Conservation (phyloP, 2,888 invertebrate species). For the Andrena bicolor region DNA sequence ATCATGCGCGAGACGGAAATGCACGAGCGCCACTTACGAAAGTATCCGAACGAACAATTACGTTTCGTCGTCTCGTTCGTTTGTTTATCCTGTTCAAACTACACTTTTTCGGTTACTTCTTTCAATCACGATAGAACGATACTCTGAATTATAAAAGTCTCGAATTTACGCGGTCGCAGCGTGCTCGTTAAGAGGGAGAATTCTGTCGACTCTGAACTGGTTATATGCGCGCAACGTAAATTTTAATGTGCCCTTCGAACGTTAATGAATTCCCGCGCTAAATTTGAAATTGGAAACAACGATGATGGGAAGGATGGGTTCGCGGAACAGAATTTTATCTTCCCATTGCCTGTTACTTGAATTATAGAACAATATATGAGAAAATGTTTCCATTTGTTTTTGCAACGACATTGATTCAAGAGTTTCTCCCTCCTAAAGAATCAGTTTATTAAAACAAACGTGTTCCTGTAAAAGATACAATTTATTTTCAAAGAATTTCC, state of each 20-base stretch:
- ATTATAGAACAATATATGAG: conserved; percentile 11
- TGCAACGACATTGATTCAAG: too few relatives aligned
- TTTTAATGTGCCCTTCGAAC: too few relatives aligned
- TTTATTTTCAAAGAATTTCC: conserved; percentile 38
- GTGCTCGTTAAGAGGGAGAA: too few relatives aligned
- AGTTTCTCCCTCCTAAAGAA: background rate
- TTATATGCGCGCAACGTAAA: too few relatives aligned
- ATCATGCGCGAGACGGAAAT: conserved; percentile 48
- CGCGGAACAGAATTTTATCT: conserved; percentile 45
- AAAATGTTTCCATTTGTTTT: conserved; percentile 24
- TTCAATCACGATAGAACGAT: background rate
- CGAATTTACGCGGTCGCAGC: too few relatives aligned
- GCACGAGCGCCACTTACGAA: conserved; percentile 28
- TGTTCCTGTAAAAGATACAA: conserved; percentile 28
- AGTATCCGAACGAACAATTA: conserved; percentile 1
- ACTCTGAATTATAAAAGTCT: too few relatives aligned
- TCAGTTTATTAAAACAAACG: background rate
- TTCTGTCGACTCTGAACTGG: too few relatives aligned
- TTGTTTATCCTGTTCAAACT: background rate
- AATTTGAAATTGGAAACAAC: conserved; percentile 34
- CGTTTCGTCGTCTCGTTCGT: background rate
- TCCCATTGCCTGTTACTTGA: conserved; percentile 3
- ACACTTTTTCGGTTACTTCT: background rate
- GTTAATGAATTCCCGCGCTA: background rate
- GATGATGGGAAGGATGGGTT: conserved; percentile 17